phyloP scores from a whole-genome alignment of 2,797 vertebrate genomes.

The Alosa sapidissima region DNA sequence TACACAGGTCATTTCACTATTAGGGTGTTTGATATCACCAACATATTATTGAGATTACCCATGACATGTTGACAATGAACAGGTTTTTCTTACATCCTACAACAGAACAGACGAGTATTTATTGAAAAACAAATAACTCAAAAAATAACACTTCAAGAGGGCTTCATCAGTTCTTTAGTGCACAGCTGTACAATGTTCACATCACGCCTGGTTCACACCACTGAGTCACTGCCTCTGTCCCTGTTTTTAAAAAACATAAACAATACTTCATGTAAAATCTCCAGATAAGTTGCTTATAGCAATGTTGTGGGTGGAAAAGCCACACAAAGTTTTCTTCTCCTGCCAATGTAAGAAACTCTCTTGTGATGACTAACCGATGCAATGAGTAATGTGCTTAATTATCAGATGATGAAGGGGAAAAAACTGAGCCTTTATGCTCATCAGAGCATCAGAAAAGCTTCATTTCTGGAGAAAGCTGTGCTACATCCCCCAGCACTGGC shows the following conservation, averaged over 20 bases:
- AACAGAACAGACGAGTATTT: no score
- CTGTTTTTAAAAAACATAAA: neutral
- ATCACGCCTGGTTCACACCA: neutral
- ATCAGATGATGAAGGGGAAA: neutral
- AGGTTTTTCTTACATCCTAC: no score
- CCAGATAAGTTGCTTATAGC: neutral
- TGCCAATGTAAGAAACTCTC: neutral
- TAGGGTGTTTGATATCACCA: no score
- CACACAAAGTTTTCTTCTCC: neutral
- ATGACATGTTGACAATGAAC: no score
- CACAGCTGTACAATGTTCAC: neutral
- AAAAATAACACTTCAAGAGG: no score
- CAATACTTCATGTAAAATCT: neutral
- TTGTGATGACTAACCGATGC: neutral
- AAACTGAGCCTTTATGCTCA: neutral
- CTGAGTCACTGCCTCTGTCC: neutral
- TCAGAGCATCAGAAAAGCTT: neutral
- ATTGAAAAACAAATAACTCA: no score
- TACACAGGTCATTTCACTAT: no score
- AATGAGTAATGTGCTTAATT: constrained; percentile 2
- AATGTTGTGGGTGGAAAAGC: neutral
- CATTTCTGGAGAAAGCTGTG: neutral
- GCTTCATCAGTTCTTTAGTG: no score
- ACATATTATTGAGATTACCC: no score
- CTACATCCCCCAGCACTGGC: neutral